These are phyloP conservation scores for Amphiprion percula DNA, from an alignment of 2,113 vertebrate genomes.

Conservation along the genomic window DNA sequence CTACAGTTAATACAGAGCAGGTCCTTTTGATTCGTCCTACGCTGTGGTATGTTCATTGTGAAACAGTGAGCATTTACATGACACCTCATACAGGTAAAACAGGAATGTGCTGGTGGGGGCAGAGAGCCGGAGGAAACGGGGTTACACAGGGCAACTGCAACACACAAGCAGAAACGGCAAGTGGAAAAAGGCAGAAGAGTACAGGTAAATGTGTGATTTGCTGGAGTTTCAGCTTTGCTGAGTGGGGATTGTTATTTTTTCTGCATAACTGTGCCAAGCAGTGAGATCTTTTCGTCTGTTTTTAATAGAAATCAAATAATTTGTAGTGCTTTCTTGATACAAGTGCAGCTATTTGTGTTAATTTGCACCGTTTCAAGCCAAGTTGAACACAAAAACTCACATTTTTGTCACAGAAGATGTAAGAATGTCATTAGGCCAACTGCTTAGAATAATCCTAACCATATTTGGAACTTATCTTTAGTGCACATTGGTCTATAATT, in stretches of 20 bases:
- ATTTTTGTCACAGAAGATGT: too few species aligned
- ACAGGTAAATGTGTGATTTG: not conserved
- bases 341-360: too few species aligned
- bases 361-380: not conserved
- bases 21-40: slow-evolving; percentile 11
- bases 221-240: too few species aligned
- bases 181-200: not conserved
- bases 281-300: too few species aligned
- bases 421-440: not conserved
- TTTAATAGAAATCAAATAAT: not conserved
- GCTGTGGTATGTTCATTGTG: slow-evolving; percentile 71
- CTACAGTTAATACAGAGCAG: slow-evolving; percentile 20
- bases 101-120: slow-evolving; percentile 75
- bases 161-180: slow-evolving; percentile 29
- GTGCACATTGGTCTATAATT: not conserved
- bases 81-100: slow-evolving; percentile 82
- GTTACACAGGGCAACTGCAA: slow-evolving; percentile 51
- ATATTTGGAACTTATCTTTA: too few species aligned
- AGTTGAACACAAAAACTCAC: too few species aligned
- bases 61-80: slow-evolving; percentile 64
- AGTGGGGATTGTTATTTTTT: too few species aligned
- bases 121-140: slow-evolving; percentile 63
- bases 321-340: not conserved
- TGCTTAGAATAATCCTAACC: too few species aligned
- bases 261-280: too few species aligned